phyloP scores from a whole-genome alignment of 2,113 vertebrate species.

The Pseudorasbora parva region DNA sequence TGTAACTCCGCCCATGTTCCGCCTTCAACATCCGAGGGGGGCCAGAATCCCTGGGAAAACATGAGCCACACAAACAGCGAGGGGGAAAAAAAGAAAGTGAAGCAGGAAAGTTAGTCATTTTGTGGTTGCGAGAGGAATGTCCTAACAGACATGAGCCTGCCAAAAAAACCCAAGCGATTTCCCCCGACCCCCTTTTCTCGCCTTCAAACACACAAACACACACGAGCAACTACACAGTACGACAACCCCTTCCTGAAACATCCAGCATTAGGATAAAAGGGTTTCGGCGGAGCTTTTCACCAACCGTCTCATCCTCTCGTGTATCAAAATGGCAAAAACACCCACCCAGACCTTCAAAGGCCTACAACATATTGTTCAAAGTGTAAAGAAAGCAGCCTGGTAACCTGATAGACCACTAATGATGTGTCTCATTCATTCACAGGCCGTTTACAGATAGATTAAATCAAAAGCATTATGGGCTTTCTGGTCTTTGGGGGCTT shows the following conservation, averaged over 20 bases:
- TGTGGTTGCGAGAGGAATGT: slow-evolving; percentile 67
- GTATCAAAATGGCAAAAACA: slow-evolving; percentile 16
- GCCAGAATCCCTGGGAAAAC: slow-evolving; percentile 46
- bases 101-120: slow-evolving; percentile 50
- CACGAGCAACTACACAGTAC: slow-evolving; percentile 5
- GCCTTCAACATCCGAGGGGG: slow-evolving; percentile 1
- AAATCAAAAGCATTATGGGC: slow-evolving; percentile 43
- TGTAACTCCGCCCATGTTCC: not conserved
- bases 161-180: not conserved
- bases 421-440: slow-evolving; percentile 47
- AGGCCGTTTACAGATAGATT: slow-evolving; percentile 40
- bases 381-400: slow-evolving; percentile 22
- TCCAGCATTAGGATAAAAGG: slow-evolving; percentile 37
- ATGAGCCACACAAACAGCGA: slow-evolving; percentile 50
- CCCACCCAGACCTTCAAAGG: slow-evolving; percentile 36
- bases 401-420: slow-evolving; percentile 58
- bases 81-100: slow-evolving; percentile 17
- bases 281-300: slow-evolving; percentile 23
- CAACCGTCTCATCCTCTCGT: slow-evolving; percentile 26
- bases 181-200: slow-evolving; percentile 11
- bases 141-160: slow-evolving; percentile 57
- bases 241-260: slow-evolving; percentile 13
- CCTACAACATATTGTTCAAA: slow-evolving; percentile 33
- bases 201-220: slow-evolving; percentile 39
- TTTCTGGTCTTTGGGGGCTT: slow-evolving; percentile 23